These are phyloP conservation scores for Phalanger gymnotis DNA, from an alignment of 2,797 vertebrate species.

Conservation along the genomic window DNA sequence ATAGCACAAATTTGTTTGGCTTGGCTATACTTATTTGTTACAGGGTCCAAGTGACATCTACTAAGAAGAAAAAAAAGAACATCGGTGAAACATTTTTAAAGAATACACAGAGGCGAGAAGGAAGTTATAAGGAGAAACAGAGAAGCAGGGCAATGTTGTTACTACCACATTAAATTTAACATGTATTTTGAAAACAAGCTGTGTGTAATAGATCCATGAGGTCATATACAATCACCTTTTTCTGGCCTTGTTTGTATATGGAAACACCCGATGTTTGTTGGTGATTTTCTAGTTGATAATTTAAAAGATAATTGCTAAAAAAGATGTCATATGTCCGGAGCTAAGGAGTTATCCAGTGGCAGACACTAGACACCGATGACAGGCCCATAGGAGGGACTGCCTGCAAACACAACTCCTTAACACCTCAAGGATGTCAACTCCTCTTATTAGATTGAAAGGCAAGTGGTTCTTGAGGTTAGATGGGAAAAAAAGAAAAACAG, in stretches of 20 bases:
- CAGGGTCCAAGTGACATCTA: neutral
- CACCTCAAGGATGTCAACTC: neutral
- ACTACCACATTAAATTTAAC: neutral
- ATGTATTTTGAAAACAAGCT: neutral
- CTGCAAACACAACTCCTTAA: neutral
- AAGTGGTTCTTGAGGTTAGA: neutral
- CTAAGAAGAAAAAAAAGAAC: neutral
- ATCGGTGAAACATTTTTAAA: neutral
- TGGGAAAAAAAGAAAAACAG: neutral
- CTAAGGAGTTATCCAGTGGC: neutral
- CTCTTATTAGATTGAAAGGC: neutral
- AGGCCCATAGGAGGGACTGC: neutral
- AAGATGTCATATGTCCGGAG: neutral
- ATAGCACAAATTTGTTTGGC: neutral
- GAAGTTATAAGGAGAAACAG: neutral
- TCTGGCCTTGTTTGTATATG: neutral
- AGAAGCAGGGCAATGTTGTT: neutral
- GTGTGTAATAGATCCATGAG: neutral
- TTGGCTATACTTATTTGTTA: neutral
- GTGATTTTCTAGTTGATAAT: neutral
- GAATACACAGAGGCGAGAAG: neutral
- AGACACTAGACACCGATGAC: neutral
- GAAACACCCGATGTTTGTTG: neutral
- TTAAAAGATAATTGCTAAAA: neutral
- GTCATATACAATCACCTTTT: neutral